Conservation (phyloP, 2,797 vertebrate species). For the Anniella stebbinsi region DNA sequence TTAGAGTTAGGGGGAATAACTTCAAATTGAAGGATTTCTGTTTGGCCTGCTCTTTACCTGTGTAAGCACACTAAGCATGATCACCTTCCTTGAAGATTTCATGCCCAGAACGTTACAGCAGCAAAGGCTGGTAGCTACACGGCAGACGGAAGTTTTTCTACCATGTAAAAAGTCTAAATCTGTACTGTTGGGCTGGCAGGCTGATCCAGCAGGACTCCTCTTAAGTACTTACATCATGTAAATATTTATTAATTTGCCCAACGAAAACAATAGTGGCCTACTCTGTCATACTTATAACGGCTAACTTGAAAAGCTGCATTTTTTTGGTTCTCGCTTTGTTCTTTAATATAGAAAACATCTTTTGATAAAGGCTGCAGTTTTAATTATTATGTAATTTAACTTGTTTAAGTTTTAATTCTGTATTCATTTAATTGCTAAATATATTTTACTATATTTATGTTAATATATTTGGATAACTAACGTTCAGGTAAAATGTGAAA, state of each 20-base stretch:
- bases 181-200: neutral
- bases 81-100: neutral
- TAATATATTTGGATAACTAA: neutral
- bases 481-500: neutral
- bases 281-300: neutral
- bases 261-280: neutral
- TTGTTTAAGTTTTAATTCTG: neutral
- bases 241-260: slow-evolving; percentile 7
- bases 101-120: neutral
- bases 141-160: neutral
- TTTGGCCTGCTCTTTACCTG: neutral
- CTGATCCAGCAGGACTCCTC: neutral
- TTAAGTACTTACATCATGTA: neutral
- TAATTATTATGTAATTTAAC: neutral
- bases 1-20: neutral
- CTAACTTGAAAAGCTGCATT: neutral
- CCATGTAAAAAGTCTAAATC: neutral
- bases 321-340: neutral
- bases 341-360: neutral
- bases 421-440: too few relatives aligned
- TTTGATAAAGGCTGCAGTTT: neutral
- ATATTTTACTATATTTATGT: too few relatives aligned
- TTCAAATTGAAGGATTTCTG: neutral
- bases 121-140: neutral
- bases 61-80: neutral